phyloP scores from a whole-genome alignment of 2,113 vertebrate genomes.

The Pterophyllum scalare region DNA sequence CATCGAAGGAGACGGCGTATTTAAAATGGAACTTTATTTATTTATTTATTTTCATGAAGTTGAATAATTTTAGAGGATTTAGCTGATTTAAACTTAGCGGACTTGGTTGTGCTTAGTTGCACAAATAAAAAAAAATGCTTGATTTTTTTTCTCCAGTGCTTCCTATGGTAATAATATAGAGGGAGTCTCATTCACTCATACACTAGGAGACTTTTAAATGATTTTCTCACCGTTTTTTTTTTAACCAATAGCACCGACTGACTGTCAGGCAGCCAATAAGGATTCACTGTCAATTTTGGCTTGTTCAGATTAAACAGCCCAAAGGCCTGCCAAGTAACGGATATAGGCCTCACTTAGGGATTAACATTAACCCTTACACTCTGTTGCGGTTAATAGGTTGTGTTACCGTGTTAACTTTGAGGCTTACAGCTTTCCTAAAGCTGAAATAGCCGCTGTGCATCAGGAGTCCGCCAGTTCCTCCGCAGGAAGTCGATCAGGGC shows the following conservation, averaged over 20 bases:
- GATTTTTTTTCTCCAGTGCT: no score
- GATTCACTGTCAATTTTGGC: slow-evolving; percentile 6
- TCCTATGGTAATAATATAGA: neutral
- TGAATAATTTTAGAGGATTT: neutral
- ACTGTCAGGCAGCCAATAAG: neutral
- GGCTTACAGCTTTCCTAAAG: slow-evolving; percentile 17
- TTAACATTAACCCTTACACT: slow-evolving; percentile 47
- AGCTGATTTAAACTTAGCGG: neutral
- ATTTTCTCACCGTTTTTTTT: no score
- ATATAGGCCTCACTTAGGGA: slow-evolving; percentile 26
- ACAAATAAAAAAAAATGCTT: no score
- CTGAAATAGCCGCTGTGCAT: slow-evolving; percentile 38
- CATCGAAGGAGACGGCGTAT: neutral
- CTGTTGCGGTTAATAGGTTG: slow-evolving; percentile 43
- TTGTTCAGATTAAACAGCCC: slow-evolving; percentile 22
- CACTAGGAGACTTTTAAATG: neutral
- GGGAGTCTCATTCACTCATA: neutral
- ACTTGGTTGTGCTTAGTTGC: neutral
- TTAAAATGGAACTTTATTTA: neutral
- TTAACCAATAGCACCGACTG: neutral
- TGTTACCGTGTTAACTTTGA: slow-evolving; percentile 45
- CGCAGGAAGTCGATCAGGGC: neutral
- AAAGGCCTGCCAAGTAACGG: slow-evolving; percentile 37
- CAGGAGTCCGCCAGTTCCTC: neutral
- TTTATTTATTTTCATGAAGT: neutral